A percentile compares a stretch with the other conserved stretches of the same genome.
Conservation (phyloP, 2,797 vertebrate species). For the Psittacula echo region DNA sequence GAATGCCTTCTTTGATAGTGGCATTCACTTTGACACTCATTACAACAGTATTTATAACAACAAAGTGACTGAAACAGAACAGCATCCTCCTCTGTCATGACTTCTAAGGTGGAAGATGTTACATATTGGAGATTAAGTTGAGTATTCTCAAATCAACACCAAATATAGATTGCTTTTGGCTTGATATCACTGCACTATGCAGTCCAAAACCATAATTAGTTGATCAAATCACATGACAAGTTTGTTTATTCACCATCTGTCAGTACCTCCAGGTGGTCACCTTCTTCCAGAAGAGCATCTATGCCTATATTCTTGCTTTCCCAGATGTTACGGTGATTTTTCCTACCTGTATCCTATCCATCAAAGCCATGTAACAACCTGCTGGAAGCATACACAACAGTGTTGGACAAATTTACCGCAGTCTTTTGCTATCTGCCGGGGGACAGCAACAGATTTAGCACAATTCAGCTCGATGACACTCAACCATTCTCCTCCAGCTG, state of each 20-base stretch:
- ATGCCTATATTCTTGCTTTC: background rate
- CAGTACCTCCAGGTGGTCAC: slow-evolving; percentile 34
- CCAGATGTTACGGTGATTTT: slow-evolving; percentile 50
- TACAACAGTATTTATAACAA: background rate
- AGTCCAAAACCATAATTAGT: slow-evolving; percentile 21
- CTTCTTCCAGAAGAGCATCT: slow-evolving; percentile 7
- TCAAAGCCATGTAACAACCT: slow-evolving; percentile 58
- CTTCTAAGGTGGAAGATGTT: background rate
- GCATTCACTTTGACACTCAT: background rate
- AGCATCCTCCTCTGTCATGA: background rate
- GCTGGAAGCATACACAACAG: slow-evolving; percentile 1
- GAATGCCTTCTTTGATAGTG: background rate
- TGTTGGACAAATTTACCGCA: slow-evolving; percentile 49
- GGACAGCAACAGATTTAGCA: slow-evolving; percentile 5
- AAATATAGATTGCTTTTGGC: background rate
- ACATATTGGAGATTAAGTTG: background rate
- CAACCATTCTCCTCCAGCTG: slow-evolving; percentile 26
- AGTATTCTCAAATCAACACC: background rate
- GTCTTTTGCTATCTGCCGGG: background rate
- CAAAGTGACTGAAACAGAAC: background rate
- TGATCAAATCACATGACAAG: slow-evolving; percentile 30
- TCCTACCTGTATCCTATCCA: slow-evolving; percentile 33
- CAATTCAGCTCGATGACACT: slow-evolving; percentile 18
- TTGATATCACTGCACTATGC: background rate
- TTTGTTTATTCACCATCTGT: slow-evolving; percentile 56